These are phyloP conservation scores for Drosophila trapezifrons DNA, from an alignment of 1,140 invertebrate genomes.

Conservation along the genomic window DNA sequence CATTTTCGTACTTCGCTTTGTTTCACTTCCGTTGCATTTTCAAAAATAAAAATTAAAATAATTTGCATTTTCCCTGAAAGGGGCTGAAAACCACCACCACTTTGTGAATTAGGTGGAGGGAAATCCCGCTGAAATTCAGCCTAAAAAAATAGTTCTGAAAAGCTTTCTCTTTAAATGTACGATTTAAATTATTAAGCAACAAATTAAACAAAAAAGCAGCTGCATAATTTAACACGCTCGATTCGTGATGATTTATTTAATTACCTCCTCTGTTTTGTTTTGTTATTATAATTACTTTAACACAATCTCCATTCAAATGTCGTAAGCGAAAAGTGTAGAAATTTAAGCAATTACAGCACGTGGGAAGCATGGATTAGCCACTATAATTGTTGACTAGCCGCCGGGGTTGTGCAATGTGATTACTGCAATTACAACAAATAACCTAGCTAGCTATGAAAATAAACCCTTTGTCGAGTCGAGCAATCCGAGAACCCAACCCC, in stretches of 20 bases:
- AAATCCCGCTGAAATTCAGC: background rate
- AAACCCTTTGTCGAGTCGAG: constrained; percentile 17
- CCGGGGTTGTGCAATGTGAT: constrained; percentile 29
- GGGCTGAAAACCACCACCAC: background rate
- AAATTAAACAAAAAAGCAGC: background rate
- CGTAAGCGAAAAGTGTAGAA: constrained; percentile 21
- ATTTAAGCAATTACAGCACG: constrained; percentile 22
- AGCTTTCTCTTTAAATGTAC: constrained; percentile 34
- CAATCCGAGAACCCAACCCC: constrained; percentile 6
- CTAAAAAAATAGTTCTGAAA: constrained; percentile 6
- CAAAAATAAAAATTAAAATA: background rate
- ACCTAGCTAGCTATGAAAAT: constrained; percentile 1
- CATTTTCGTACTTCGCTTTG: constrained; percentile 41
- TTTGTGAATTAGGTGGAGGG: background rate
- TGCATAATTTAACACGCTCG: constrained; percentile 3
- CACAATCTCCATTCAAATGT: constrained; percentile 1
- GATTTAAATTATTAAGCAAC: background rate
- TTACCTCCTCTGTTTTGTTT: background rate
- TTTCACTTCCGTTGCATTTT: constrained; percentile 50
- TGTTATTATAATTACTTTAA: constrained; percentile 7
- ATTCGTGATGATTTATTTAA: constrained; percentile 8
- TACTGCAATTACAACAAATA: constrained; percentile 29
- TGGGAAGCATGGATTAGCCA: constrained; percentile 5
- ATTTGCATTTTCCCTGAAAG: constrained; percentile 34
- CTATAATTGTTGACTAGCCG: constrained; percentile 19